Evolutionary conservation across 2,888 invertebrate genomes (phyloP).

Genomic region (Coecobrya sp.): DNA sequence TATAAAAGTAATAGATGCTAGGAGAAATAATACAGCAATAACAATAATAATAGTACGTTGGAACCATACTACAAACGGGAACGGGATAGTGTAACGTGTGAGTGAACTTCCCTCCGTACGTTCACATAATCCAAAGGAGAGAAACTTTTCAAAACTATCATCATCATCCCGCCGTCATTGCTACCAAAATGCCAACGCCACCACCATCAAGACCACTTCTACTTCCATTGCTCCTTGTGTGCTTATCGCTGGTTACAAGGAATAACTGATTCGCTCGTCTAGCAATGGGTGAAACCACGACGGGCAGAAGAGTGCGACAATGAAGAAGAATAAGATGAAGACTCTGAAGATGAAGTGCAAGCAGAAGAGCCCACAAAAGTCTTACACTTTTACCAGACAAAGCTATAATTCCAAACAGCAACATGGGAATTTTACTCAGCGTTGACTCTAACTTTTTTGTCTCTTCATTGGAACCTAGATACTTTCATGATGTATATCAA

Average conservation of each 20-base stretch:
- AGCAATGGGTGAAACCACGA: slow-evolving; percentile 37
- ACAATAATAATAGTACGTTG: slow-evolving; percentile 17
- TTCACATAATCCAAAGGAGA: slow-evolving; percentile 58
- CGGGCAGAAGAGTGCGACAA: not conserved
- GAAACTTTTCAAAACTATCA: slow-evolving; percentile 63
- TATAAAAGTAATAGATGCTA: slow-evolving; percentile 2
- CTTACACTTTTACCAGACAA: slow-evolving; percentile 39
- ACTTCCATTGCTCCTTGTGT: not conserved
- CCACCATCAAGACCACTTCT: slow-evolving; percentile 36
- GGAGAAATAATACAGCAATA: slow-evolving; percentile 39
- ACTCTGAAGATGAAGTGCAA: slow-evolving; percentile 5
- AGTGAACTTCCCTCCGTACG: not conserved
- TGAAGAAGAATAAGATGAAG: slow-evolving; percentile 19
- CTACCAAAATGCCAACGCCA: not conserved
- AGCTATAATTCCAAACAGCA: slow-evolving; percentile 72
- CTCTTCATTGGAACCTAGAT: slow-evolving; percentile 50
- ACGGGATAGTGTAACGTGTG: not conserved
- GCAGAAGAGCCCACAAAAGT: slow-evolving; percentile 36
- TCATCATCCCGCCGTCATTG: slow-evolving; percentile 36
- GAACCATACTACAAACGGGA: not conserved
- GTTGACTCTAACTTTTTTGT: slow-evolving; percentile 55
- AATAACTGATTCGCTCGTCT: slow-evolving; percentile 19
- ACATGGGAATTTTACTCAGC: slow-evolving; percentile 67
- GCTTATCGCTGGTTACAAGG: slow-evolving; percentile 22
- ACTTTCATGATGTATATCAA: slow-evolving; percentile 23